These are phyloP conservation scores for Okapia johnstoni DNA, from an alignment of 2,113 vertebrate species.

Conservation along the genomic window DNA sequence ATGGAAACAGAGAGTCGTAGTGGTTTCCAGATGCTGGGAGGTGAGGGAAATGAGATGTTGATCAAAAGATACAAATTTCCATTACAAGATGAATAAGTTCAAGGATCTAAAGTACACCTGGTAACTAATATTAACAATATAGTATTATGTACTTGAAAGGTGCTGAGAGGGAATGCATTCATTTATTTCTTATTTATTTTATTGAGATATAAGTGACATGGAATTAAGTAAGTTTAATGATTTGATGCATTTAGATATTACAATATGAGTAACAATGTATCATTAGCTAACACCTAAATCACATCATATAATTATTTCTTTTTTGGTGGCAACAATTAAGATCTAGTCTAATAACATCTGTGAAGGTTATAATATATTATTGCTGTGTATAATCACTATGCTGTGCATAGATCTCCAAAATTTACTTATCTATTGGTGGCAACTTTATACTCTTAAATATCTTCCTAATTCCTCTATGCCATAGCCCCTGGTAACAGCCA, in stretches of 20 bases:
- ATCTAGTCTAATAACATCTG: not conserved
- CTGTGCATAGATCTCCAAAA: not conserved
- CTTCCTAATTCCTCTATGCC: not conserved
- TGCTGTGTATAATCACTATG: not conserved
- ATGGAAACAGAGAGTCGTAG: not conserved
- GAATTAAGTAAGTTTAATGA: not conserved
- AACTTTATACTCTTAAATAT: not conserved
- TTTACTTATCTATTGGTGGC: not conserved
- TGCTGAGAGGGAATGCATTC: not conserved
- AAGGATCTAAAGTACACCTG: not conserved
- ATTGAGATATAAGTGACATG: not conserved
- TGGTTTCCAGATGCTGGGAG: not conserved
- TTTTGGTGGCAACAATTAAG: not conserved
- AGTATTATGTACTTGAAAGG: not conserved
- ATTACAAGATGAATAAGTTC: not conserved
- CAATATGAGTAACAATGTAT: not conserved
- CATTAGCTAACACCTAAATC: not conserved
- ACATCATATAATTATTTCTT: not conserved
- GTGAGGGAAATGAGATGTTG: not conserved
- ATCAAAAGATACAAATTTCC: not conserved
- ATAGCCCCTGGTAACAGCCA: not conserved
- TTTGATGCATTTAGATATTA: not conserved
- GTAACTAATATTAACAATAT: not conserved
- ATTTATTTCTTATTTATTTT: not conserved
- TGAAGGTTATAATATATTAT: not conserved